phyloP scores from a whole-genome alignment of 2,113 vertebrate species.

The Argyrosomus japonicus region DNA sequence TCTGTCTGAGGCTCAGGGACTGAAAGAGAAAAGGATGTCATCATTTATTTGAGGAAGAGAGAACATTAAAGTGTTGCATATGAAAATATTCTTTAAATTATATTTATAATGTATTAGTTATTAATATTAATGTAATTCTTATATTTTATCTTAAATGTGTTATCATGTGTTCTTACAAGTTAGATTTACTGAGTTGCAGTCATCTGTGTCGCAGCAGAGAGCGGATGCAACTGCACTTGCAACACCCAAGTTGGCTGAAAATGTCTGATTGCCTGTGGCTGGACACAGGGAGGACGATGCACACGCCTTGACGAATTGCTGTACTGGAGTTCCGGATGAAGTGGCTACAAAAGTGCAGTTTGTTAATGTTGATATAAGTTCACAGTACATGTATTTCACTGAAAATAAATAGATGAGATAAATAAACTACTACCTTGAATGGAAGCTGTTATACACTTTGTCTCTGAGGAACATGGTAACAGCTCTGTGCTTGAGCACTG shows the following conservation, averaged over 20 bases:
- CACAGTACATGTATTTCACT: not conserved
- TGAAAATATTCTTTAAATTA: too few relatives aligned
- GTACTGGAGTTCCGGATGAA: not conserved
- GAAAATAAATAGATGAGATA: not conserved
- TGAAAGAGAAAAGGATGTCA: not conserved
- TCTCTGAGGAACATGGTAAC: not conserved
- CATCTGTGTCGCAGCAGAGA: not conserved
- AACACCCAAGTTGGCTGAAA: not conserved
- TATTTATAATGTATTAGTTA: too few relatives aligned
- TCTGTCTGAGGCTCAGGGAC: not conserved
- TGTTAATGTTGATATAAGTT: too few relatives aligned
- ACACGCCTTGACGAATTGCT: too few relatives aligned
- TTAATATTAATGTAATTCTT: too few relatives aligned
- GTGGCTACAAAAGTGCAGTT: not conserved
- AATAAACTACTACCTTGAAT: not conserved
- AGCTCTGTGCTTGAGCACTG: rapidly evolving
- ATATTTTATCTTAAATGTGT: too few relatives aligned
- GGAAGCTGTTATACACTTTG: not conserved
- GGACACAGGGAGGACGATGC: not conserved
- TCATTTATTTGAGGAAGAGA: not conserved
- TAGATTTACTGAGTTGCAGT: not conserved
- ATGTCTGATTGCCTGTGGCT: not conserved
- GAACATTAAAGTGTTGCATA: not conserved
- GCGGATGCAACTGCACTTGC: not conserved
- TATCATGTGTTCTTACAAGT: not conserved